A percentile compares a stretch with the other conserved stretches of the same genome.
These are phyloP conservation scores for Otocyon megalotis DNA, from an alignment of 2,113 vertebrate species.

Conservation along the genomic window DNA sequence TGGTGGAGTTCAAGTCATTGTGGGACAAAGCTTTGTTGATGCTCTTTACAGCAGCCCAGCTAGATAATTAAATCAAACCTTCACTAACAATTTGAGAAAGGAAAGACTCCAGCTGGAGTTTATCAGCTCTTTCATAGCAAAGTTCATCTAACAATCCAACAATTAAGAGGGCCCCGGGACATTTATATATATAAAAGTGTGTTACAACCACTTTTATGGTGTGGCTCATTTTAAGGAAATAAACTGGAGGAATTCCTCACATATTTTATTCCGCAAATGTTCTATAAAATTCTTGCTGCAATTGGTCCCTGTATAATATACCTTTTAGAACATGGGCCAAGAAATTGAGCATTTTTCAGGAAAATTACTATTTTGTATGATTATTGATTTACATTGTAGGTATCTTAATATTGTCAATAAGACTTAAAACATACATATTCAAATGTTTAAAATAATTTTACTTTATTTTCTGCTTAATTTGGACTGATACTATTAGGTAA, in stretches of 20 bases:
- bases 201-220: conserved; percentile 75
- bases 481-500: not conserved
- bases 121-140: conserved; percentile 48
- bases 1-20: not conserved
- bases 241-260: conserved; percentile 77
- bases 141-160: not conserved
- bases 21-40: not conserved
- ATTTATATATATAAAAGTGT: conserved; percentile 46
- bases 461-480: conserved; percentile 59
- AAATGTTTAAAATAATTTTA: conserved; percentile 51
- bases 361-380: conserved; percentile 53
- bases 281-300: conserved; percentile 81
- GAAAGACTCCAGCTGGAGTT: conserved; percentile 40
- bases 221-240: conserved; percentile 83
- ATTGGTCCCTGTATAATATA: conserved; percentile 43
- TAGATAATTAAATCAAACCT: conserved; percentile 47
- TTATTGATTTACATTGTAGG: conserved; percentile 33
- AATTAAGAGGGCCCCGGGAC: conserved; percentile 69
- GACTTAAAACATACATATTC: not conserved
- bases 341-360: conserved; percentile 56
- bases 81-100: conserved; percentile 16
- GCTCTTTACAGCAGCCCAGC: conserved; percentile 29
- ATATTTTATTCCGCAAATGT: conserved; percentile 77
- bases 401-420: conserved; percentile 4
- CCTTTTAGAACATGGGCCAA: conserved; percentile 58